Evolutionary conservation across 1,140 invertebrate species (phyloP).

Genomic region (Penaeus indicus): DNA sequence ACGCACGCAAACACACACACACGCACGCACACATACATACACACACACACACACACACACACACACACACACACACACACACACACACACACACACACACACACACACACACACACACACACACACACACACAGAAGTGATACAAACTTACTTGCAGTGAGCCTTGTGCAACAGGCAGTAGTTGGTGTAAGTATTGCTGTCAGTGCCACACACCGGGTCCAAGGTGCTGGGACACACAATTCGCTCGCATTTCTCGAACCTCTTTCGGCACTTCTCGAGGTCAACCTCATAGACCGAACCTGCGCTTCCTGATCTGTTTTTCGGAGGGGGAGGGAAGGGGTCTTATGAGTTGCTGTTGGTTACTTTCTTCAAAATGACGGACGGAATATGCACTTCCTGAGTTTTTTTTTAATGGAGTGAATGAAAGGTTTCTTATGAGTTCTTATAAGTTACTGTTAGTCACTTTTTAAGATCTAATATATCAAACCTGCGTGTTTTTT

Average conservation of each 20-base stretch:
- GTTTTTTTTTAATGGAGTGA: background rate
- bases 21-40: too few species aligned
- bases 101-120: too few species aligned
- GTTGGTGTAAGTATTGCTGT: conserved; percentile 90
- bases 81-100: too few species aligned
- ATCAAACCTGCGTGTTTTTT: too few species aligned
- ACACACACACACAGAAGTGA: background rate
- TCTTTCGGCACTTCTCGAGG: conserved; percentile 81
- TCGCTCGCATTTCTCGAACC: conserved; percentile 80
- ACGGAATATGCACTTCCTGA: conserved; percentile 69
- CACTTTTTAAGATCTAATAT: too few species aligned
- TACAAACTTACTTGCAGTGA: conserved; percentile 76
- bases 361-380: conserved; percentile 64
- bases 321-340: too few species aligned
- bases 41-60: too few species aligned
- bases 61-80: too few species aligned
- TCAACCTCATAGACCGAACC: conserved; percentile 77
- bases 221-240: conserved; percentile 85
- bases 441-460: too few species aligned
- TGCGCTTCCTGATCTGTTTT: conserved; percentile 45
- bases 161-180: conserved; percentile 84
- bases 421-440: too few species aligned
- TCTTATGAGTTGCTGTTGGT: too few species aligned
- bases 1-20: too few species aligned
- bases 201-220: conserved; percentile 83